phyloP scores from a whole-genome alignment of 2,113 vertebrate species.

The Chroicocephalus ridibundus region DNA sequence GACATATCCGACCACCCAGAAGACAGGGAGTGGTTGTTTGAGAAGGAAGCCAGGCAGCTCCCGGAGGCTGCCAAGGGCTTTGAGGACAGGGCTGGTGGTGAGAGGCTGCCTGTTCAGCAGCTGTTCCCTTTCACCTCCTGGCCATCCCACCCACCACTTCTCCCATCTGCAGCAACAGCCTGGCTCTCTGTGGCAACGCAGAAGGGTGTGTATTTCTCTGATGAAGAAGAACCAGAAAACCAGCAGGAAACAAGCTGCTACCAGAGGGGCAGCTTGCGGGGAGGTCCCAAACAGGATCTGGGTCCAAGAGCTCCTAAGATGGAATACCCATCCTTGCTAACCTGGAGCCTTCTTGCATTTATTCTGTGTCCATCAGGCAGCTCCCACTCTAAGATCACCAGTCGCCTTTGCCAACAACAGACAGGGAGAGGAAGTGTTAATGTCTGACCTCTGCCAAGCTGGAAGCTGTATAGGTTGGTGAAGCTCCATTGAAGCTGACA shows the following conservation, averaged over 20 bases:
- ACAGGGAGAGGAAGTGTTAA: background rate
- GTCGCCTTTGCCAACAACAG: background rate
- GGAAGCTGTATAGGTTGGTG: background rate
- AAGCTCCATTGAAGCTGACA: background rate
- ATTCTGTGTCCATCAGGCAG: background rate
- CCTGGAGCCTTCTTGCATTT: background rate
- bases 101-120: conserved; percentile 10
- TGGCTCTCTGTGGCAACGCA: background rate
- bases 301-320: background rate
- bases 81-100: background rate
- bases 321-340: background rate
- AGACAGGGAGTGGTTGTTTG: background rate
- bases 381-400: background rate
- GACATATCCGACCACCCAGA: background rate
- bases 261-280: background rate
- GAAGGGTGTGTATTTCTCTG: background rate
- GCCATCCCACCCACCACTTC: background rate
- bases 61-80: background rate
- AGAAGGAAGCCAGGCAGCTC: background rate
- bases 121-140: background rate
- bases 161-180: conserved; percentile 1
- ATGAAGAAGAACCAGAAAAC: background rate
- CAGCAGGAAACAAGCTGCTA: background rate
- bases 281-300: background rate
- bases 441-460: background rate